A percentile compares a stretch with the other conserved stretches of the same genome.
These are phyloP conservation scores for Sicus ferrugineus DNA, from an alignment of 2,888 invertebrate species.

Conservation along the genomic window DNA sequence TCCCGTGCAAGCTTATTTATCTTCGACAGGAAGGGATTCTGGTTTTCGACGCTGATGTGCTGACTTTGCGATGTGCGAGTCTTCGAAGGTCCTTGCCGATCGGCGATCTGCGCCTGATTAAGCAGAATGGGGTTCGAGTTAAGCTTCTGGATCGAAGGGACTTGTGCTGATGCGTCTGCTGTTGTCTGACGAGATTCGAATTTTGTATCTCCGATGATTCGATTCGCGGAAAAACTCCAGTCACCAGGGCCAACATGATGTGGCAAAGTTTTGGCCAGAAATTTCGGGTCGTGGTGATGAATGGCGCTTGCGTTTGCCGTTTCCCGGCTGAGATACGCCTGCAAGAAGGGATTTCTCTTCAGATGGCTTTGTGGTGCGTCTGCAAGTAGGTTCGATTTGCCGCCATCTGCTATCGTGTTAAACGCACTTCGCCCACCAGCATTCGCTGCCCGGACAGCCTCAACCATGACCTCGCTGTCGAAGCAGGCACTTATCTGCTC, in stretches of 20 bases:
- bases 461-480: constrained; percentile 39
- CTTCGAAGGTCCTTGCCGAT: no score
- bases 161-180: no score
- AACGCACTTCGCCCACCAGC: not conserved
- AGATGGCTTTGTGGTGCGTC: not conserved
- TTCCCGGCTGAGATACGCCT: not conserved
- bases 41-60: no score
- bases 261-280: no score
- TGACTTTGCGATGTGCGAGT: no score
- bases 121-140: not conserved
- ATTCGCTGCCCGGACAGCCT: not conserved
- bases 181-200: no score
- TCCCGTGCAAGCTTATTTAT: no score
- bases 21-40: no score
- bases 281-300: not conserved
- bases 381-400: not conserved
- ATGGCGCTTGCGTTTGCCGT: not conserved
- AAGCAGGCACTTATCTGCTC: constrained; percentile 45
- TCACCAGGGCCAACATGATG: no score
- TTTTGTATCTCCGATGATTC: not conserved
- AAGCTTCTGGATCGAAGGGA: not conserved
- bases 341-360: constrained; percentile 20
- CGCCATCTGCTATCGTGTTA: not conserved
- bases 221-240: not conserved
- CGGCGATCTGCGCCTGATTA: not conserved